A percentile compares a stretch with the other conserved stretches of the same genome.
These are phyloP conservation scores for Desmodus rotundus DNA, from an alignment of 2,113 vertebrate species.

Conservation along the genomic window DNA sequence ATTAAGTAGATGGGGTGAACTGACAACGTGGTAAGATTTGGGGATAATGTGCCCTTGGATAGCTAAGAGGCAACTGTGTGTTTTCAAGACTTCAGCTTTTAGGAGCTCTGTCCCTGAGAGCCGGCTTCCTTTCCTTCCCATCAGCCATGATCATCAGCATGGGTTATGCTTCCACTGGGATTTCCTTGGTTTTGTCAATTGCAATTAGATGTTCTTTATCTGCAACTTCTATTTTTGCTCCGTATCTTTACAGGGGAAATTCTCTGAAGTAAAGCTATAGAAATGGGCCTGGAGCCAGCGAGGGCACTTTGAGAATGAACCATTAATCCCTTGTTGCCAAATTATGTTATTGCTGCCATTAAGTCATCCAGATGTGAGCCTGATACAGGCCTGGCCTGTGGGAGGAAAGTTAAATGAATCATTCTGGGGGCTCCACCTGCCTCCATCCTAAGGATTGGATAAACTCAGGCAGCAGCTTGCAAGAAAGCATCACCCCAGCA, in stretches of 20 bases:
- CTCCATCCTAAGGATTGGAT: conserved; percentile 7
- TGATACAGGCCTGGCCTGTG: not conserved
- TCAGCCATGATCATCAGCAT: conserved; percentile 40
- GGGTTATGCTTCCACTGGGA: conserved; percentile 22
- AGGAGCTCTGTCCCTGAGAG: not conserved
- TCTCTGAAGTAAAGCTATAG: conserved; percentile 45
- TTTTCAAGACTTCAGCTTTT: conserved; percentile 36
- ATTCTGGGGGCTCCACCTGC: not conserved
- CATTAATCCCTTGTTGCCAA: conserved; percentile 62
- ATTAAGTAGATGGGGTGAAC: conserved; percentile 53
- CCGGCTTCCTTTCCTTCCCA: conserved; percentile 6
- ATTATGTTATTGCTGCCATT: conserved; percentile 61
- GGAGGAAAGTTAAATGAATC: not conserved
- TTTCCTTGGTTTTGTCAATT: conserved; percentile 63
- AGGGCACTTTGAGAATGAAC: conserved; percentile 57
- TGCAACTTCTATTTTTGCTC: conserved; percentile 61
- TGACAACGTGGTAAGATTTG: conserved; percentile 45
- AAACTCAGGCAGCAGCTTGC: not conserved
- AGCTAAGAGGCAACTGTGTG: not conserved
- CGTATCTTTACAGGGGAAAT: conserved; percentile 35
- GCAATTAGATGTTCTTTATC: conserved; percentile 68
- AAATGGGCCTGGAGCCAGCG: conserved; percentile 9
- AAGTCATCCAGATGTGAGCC: conserved; percentile 45
- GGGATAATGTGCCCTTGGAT: conserved; percentile 47
- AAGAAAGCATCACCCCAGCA: not conserved